A percentile compares a stretch with the other conserved stretches of the same genome.
These are phyloP conservation scores for Callospermophilus lateralis DNA, from an alignment of 2,113 vertebrate genomes.

Conservation along the genomic window DNA sequence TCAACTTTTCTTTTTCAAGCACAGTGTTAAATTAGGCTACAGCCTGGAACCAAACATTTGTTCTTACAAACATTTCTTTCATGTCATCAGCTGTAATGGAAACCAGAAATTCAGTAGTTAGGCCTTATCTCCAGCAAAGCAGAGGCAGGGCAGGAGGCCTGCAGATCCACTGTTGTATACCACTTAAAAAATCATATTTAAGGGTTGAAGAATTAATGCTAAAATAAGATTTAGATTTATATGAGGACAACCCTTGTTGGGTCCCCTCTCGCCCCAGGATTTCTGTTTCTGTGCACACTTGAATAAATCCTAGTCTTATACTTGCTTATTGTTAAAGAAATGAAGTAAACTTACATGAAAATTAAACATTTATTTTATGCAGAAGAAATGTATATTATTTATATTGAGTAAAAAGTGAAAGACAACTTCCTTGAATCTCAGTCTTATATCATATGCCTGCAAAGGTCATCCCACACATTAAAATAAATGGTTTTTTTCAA, in stretches of 20 bases:
- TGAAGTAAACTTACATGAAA: slow-evolving; percentile 8
- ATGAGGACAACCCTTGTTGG: not conserved
- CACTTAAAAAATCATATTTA: too few relatives aligned
- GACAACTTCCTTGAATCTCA: slow-evolving; percentile 45
- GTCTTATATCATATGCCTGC: slow-evolving; percentile 4
- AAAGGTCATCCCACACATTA: slow-evolving; percentile 16
- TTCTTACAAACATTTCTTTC: slow-evolving; percentile 66
- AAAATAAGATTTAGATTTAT: slow-evolving; percentile 17
- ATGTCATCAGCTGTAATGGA: slow-evolving; percentile 61
- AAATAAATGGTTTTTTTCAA: slow-evolving; percentile 21
- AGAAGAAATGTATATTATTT: not conserved
- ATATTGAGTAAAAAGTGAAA: slow-evolving; percentile 30
- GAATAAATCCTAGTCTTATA: too few relatives aligned
- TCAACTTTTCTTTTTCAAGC: slow-evolving; percentile 75
- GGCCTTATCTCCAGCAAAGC: slow-evolving; percentile 43
- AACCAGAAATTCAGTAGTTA: slow-evolving; percentile 67
- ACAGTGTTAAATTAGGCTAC: slow-evolving; percentile 69
- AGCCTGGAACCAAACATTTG: slow-evolving; percentile 73
- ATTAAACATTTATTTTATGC: slow-evolving; percentile 50
- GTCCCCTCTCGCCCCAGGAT: too few relatives aligned
- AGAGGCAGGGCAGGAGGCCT: not conserved
- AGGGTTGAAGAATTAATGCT: not conserved
- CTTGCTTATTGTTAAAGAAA: too few relatives aligned
- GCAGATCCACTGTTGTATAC: not conserved
- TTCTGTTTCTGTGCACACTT: too few relatives aligned